Base-by-base conservation (phyloP, 2,888 invertebrate genomes). In the Diogma glabrata region DNA sequence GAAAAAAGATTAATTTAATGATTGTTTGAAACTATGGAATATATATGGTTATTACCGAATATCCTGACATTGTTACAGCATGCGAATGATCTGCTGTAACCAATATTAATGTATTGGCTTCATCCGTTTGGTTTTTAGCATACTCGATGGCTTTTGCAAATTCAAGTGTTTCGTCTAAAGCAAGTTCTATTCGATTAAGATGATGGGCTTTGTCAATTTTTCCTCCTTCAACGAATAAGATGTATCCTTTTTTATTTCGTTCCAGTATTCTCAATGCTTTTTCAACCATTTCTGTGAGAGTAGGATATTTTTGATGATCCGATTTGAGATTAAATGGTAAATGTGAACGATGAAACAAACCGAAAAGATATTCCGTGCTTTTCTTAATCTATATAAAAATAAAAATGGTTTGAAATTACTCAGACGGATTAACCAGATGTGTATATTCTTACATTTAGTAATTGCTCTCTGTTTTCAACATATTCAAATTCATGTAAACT, bases 51-150 rank as follows among this genome's bases (percentile, higher is more conserved):
- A n/a, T n/a, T n/a, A n/a, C n/a, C 8, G 70, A 67, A 51, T 70
- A 69, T 3, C 69, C 69, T 1, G 69, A 63, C 51, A 70, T 55
- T 3, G 70, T 65, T 69, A 69, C 70, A 24, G 69, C 70, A 60
- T 88, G 88, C 0, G 86, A 81, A 63, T 89, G 88, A 65, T 89
- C 88, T 0, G 87, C 74, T 1, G 84, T 86, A 4, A 87, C 89
- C 0, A 92, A 79, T 22, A 89, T 81, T 4, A 92, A 67, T 0
- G 92, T 92, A 28, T 92, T 86, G 4, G 78, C 67, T 30, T 70
- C 69, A 52, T 69, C 73, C 3, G 84, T 84, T 58, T 84, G 64
- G 1, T 72, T 62, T 52, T 73, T 66, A 1, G 87, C 84, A 59
- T 71, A 72, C 54, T 75, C 65, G 45, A 87, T 75, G 2, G 92